phyloP scores from a whole-genome alignment of 2,888 invertebrate species.

The Drosophila greeni region DNA sequence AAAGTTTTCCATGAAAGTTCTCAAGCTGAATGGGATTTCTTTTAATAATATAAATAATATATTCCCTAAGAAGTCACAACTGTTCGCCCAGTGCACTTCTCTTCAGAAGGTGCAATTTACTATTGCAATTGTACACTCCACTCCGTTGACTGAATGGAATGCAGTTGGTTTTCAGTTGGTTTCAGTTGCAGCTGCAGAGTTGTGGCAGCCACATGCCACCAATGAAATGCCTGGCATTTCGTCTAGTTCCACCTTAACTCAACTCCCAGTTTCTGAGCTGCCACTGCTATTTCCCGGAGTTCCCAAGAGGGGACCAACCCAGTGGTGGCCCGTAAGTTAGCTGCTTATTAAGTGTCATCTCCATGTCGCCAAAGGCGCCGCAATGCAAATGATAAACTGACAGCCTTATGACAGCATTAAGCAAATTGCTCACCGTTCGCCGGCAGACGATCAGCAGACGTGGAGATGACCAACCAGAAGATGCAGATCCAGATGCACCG shows the following conservation, averaged over 20 bases:
- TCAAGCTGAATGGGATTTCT: background rate
- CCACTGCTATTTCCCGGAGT: background rate
- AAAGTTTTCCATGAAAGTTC: background rate
- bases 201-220: constrained; percentile 55
- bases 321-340: constrained; percentile 19
- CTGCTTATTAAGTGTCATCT: constrained; percentile 61
- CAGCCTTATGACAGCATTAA: constrained; percentile 71
- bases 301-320: background rate
- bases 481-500: constrained; percentile 29
- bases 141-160: constrained; percentile 43
- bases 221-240: constrained; percentile 61
- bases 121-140: constrained; percentile 44
- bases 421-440: constrained; percentile 59
- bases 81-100: constrained; percentile 29
- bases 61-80: background rate
- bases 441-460: constrained; percentile 47
- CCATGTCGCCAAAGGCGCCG: constrained; percentile 47
- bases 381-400: constrained; percentile 68
- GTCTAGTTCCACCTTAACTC: constrained; percentile 9
- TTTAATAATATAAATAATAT: background rate
- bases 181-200: constrained; percentile 36
- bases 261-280: background rate
- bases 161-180: constrained; percentile 32
- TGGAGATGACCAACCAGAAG: constrained; percentile 15
- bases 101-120: constrained; percentile 61